Percentiles rank a stretch among this genome's conserved stretches.
Evolutionary conservation across 2,113 vertebrate genomes (phyloP).

Genomic region (Corydoras maculifer): DNA sequence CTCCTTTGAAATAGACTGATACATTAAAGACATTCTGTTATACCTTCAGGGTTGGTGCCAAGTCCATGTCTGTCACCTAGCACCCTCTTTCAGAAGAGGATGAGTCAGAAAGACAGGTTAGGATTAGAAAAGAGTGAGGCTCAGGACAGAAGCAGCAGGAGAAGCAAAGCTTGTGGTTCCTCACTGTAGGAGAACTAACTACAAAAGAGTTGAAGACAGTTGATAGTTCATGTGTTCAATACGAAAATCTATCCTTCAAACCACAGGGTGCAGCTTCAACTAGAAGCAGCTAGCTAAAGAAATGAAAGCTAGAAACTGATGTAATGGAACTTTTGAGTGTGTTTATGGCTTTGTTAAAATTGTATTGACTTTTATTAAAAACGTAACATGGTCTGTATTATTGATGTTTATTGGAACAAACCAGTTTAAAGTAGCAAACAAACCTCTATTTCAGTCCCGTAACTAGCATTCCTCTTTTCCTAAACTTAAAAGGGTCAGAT

Average conservation of each 20-base stretch:
- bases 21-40: neutral
- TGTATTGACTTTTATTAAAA: too few relatives aligned
- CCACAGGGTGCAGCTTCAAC: conserved; percentile 4
- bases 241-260: neutral
- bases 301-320: neutral
- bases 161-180: conserved; percentile 10
- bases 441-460: too few relatives aligned
- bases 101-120: conserved; percentile 4
- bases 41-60: neutral
- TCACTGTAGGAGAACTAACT: conserved; percentile 2
- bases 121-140: neutral
- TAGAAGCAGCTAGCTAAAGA: too few relatives aligned
- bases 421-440: too few relatives aligned
- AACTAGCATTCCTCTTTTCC: neutral
- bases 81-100: conserved; percentile 8
- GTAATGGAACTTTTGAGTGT: too few relatives aligned
- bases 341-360: too few relatives aligned
- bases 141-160: conserved; percentile 18
- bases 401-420: too few relatives aligned
- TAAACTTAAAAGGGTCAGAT: conserved; percentile 18
- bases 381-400: too few relatives aligned
- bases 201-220: neutral
- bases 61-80: conserved; percentile 9
- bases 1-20: too few relatives aligned
- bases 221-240: conserved; percentile 21